Percentiles rank a stretch among this genome's conserved stretches.
These are phyloP conservation scores for Laupala kohalensis DNA, from an alignment of 1,140 invertebrate species.

Conservation along the genomic window DNA sequence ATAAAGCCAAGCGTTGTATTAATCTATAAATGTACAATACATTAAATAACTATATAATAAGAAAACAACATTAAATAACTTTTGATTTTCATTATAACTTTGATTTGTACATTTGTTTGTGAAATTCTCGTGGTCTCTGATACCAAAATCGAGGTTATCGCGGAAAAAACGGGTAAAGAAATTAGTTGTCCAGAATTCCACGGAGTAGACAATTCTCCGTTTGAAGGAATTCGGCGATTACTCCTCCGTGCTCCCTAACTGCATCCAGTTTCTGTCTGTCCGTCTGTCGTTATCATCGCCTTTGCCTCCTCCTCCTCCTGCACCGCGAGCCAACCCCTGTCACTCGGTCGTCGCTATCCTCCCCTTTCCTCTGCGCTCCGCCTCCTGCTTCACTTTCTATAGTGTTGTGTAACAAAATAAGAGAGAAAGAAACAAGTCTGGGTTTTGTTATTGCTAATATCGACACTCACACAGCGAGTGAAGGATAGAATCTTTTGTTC, in stretches of 20 bases:
- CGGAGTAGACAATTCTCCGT: background rate
- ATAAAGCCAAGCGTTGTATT: background rate
- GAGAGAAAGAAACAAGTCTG: too few relatives aligned
- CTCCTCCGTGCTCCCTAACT: background rate
- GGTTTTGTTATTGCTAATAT: background rate
- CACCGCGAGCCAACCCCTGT: background rate
- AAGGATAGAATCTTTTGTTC: background rate
- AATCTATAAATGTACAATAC: background rate
- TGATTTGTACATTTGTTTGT: constrained; percentile 4
- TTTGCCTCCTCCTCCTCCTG: background rate
- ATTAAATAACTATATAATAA: background rate
- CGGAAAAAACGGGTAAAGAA: constrained; percentile 13
- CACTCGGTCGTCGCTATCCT: background rate
- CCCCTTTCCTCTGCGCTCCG: background rate
- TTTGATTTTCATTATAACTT: constrained; percentile 6
- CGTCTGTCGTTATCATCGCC: background rate
- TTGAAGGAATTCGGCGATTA: constrained; percentile 4
- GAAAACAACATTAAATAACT: background rate
- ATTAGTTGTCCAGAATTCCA: constrained; percentile 11
- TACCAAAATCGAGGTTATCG: constrained; percentile 5
- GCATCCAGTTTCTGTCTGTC: background rate
- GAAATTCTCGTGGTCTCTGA: constrained; percentile 15
- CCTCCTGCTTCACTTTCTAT: background rate
- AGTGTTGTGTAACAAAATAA: background rate
- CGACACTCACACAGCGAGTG: background rate